Evolutionary conservation across 2,888 invertebrate species (phyloP), one percentile per base, ranked within the genome.

Genomic region (Eupelmus urozonus): DNA sequence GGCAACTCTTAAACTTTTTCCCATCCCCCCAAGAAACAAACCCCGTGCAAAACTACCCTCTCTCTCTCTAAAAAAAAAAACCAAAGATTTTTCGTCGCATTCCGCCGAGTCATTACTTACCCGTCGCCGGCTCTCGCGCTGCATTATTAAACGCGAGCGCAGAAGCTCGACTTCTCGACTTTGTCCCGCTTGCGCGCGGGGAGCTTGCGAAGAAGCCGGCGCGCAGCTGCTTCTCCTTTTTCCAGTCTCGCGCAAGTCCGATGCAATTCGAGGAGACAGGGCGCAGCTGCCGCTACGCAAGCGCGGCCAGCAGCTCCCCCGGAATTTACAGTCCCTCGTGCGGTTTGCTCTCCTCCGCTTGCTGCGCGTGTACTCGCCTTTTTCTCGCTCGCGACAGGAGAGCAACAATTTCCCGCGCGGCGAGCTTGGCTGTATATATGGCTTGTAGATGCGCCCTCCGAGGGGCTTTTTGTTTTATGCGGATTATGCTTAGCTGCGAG

Each of bases 311-410:
- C 45, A 13, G 16, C 16, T 45, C 9, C 45, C 45, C 42, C 42
- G 72, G 83, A 65, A 87, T 86, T 81, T 71, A 76, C 80, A 71
- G 59, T 81, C 79, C 79, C 72, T 82, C n/a, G n/a, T 76, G 71
- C 65, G 77, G 76, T 76, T 65, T 60, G n/a, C 51, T 13, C 42
- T 20, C 51, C 69, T 63, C 27, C 20, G 4, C 27, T 63, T 13
- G 18, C 34, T 7, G 4, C 27, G 3, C 4, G 25, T 53, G 18
- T 9, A 7, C 45, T 11, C 9, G 16, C 5, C 40, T 72, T 62
- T 82, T 82, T 82, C 81, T 83, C 78, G 83, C 83, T 53, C 82
- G 82, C 67, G 63, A 25, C 42, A 53, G 13, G 27, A 4, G 51
- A 9, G 55, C 69, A 57, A 69, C 69, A 57, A 69, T 57, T 69